Evolutionary conservation across 2,888 invertebrate species (phyloP).

Genomic region (Oscheius onirici): DNA sequence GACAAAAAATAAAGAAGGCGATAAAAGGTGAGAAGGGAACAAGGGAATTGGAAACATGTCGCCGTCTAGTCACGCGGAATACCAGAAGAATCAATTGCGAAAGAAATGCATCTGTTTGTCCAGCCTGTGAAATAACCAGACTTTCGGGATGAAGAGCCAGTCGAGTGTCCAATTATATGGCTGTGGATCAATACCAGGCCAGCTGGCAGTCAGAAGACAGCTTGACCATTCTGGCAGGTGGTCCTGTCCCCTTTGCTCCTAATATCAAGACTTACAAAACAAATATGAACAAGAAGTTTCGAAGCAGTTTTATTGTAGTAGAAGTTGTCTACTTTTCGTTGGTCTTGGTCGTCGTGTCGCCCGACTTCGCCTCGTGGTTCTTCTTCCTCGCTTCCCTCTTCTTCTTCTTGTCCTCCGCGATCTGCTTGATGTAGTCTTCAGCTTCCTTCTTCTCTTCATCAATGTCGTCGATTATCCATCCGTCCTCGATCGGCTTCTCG

Average conservation of each 20-base stretch:
- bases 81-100: not conserved
- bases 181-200: slow-evolving; percentile 9
- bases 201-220: not conserved
- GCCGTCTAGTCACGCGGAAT: not conserved
- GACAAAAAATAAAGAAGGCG: not conserved
- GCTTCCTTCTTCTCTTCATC: not conserved
- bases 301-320: no score
- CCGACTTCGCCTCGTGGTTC: no score
- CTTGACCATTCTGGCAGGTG: no score
- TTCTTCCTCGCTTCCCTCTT: no score
- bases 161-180: slow-evolving; percentile 8
- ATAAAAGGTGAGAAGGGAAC: slow-evolving; percentile 7
- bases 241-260: no score
- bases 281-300: no score
- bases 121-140: not conserved
- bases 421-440: not conserved
- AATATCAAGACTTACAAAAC: no score
- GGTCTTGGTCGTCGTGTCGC: no score
- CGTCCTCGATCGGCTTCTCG: no score
- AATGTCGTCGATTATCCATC: not conserved
- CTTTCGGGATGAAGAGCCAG: not conserved
- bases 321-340: no score
- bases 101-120: slow-evolving; percentile 3
- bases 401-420: no score
- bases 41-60: not conserved